Evolutionary conservation across 2,797 vertebrate species (phyloP), one percentile per base, ranked within the genome.

Genomic region (Pseudochaenichthys georgianus): DNA sequence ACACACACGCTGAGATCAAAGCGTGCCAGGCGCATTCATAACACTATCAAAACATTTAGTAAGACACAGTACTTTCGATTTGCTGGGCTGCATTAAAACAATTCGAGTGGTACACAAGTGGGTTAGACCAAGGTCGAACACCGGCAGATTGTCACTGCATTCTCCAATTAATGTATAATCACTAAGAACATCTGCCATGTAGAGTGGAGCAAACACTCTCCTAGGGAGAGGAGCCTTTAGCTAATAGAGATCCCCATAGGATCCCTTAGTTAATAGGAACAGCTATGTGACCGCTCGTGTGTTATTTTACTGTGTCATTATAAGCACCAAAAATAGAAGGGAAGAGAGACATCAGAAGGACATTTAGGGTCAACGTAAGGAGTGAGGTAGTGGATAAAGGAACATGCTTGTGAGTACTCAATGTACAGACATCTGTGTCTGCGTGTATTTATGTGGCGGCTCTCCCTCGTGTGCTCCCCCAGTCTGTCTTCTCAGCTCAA

Each of bases 111-210:
- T 62, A 76, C 59, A 81, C 80, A 81, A 84, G 48, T 9, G 21
- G 80, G 80, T 87, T 75, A 21, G 2, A 77, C 65, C 72, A 84
- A 89, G 91, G 90, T 90, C 83, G 43, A 82, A 83, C 78, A 72
- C 77, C 62, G 69, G 78, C 87, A 86, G 89, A 91, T 79, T 89
- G 88, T 81, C 76, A 60, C 84, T 46, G 88, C 75, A 54, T 85
- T 89, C 85, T 73, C 77, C 86, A 92, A 88, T 92, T 91, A 93
- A 92, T 87, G 87, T 81, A 88, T 90, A 91, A 92, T 90, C 81
- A 89, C 87, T 84, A 75, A 87, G 87, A 92, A 91, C 92, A 92
- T 91, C 92, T 93, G 90, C 90, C 83, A 82, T 45, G 73, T 77
- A 71, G 87, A 85, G 72, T 82, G 84, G 66, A 89, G 87, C 89